These are phyloP conservation scores for Microhierax caerulescens DNA, from an alignment of 2,797 vertebrate genomes.

Conservation along the genomic window DNA sequence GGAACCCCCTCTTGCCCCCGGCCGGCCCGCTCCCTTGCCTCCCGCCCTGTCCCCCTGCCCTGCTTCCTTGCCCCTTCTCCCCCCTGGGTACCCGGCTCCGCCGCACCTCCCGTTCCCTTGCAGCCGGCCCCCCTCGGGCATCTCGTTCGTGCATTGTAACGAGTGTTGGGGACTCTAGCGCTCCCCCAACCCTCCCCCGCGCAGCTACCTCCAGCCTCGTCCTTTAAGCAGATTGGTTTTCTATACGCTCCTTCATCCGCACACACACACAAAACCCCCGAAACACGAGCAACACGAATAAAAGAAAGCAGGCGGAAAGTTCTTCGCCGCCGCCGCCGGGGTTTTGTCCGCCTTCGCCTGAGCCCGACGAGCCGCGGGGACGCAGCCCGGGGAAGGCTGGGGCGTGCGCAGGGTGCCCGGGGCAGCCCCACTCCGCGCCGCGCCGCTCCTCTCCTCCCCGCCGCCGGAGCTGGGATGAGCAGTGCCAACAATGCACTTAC, in stretches of 20 bases:
- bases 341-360: background rate
- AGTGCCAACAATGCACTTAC: slow-evolving; percentile 80
- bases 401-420: background rate
- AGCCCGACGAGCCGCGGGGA: background rate
- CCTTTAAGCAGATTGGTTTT: background rate
- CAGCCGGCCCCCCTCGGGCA: background rate
- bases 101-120: background rate
- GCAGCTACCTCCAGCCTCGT: background rate
- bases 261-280: background rate
- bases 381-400: background rate
- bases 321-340: background rate
- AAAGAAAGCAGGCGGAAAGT: slow-evolving; percentile 58
- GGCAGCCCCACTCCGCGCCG: background rate
- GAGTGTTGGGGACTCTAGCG: background rate
- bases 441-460: background rate
- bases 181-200: background rate
- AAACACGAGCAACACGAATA: slow-evolving; percentile 4
- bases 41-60: background rate
- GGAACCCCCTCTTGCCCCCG: background rate
- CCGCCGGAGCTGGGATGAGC: slow-evolving; percentile 30
- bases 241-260: background rate
- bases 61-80: background rate
- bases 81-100: background rate
- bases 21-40: background rate
- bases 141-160: background rate